Conservation (phyloP, 2,888 invertebrate genomes). For the Phrixothrix hirtus region DNA sequence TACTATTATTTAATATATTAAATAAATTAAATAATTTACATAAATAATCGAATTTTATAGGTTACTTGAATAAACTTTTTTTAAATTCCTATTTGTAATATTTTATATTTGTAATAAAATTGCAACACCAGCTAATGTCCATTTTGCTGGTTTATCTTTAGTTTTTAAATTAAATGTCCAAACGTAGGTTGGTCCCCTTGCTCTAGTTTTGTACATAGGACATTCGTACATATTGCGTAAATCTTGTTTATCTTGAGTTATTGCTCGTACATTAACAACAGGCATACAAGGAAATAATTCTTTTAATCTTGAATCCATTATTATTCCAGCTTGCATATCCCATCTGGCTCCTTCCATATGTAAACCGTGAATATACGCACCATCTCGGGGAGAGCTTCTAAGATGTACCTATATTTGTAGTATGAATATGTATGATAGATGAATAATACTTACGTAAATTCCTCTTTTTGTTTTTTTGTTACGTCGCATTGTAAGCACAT, state of each 20-base stretch:
- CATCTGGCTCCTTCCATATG: constrained; percentile 95
- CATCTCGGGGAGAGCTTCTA: constrained; percentile 92
- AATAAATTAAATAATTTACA: background rate
- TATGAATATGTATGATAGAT: too few relatives aligned
- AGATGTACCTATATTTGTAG: too few relatives aligned
- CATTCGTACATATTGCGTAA: constrained; percentile 86
- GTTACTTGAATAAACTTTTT: too few relatives aligned
- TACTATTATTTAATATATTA: background rate
- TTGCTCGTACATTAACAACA: constrained; percentile 84
- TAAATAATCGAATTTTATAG: too few relatives aligned
- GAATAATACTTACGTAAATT: constrained; percentile 80
- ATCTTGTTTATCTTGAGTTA: constrained; percentile 89
- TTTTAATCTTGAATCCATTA: constrained; percentile 83
- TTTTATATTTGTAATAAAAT: constrained; percentile 79
- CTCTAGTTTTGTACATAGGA: constrained; percentile 89
- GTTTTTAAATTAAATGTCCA: constrained; percentile 95
- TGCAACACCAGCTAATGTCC: constrained; percentile 93
- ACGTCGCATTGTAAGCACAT: constrained; percentile 96
- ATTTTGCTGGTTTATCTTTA: constrained; percentile 84
- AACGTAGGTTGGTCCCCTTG: constrained; percentile 88
- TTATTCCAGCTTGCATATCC: constrained; percentile 78
- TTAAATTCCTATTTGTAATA: background rate
- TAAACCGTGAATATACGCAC: constrained; percentile 86
- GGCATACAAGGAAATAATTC: constrained; percentile 91
- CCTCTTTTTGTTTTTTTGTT: constrained; percentile 83